Conservation (phyloP, 2,888 invertebrate species). For the Protodeltote pygarga region DNA sequence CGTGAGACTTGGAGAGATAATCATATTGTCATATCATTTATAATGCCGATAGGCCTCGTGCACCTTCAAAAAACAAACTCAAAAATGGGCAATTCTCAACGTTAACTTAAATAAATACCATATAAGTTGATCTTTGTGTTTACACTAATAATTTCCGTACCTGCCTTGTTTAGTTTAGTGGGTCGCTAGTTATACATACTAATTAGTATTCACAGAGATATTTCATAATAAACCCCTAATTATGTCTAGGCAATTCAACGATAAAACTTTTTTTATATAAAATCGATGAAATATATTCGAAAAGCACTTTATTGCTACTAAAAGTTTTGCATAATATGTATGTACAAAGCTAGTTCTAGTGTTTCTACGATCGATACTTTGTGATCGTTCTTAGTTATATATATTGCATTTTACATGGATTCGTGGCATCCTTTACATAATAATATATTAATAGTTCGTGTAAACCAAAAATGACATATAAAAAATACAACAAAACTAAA, state of each 20-base stretch:
- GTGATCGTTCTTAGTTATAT: slow-evolving; percentile 36
- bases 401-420: slow-evolving; percentile 50
- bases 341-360: slow-evolving; percentile 68
- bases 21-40: slow-evolving; percentile 1
- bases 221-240: slow-evolving; percentile 55
- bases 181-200: slow-evolving; percentile 40
- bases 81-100: slow-evolving; percentile 22
- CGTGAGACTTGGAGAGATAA: slow-evolving; percentile 6
- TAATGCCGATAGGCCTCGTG: slow-evolving; percentile 13
- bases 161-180: slow-evolving; percentile 33
- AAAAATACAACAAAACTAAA: slow-evolving; percentile 65
- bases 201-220: slow-evolving; percentile 59
- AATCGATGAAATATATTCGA: slow-evolving; percentile 55
- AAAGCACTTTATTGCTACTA: slow-evolving; percentile 62
- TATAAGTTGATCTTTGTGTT: slow-evolving; percentile 27
- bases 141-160: slow-evolving; percentile 31
- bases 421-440: slow-evolving; percentile 46
- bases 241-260: slow-evolving; percentile 60
- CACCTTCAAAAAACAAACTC: slow-evolving; percentile 8
- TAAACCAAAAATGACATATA: slow-evolving; percentile 40
- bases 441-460: slow-evolving; percentile 28
- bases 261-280: slow-evolving; percentile 53
- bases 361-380: slow-evolving; percentile 33
- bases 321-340: slow-evolving; percentile 60
- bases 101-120: slow-evolving; percentile 41